Conservation (phyloP, 2,888 invertebrate species). For the Syrista parreyssii region DNA sequence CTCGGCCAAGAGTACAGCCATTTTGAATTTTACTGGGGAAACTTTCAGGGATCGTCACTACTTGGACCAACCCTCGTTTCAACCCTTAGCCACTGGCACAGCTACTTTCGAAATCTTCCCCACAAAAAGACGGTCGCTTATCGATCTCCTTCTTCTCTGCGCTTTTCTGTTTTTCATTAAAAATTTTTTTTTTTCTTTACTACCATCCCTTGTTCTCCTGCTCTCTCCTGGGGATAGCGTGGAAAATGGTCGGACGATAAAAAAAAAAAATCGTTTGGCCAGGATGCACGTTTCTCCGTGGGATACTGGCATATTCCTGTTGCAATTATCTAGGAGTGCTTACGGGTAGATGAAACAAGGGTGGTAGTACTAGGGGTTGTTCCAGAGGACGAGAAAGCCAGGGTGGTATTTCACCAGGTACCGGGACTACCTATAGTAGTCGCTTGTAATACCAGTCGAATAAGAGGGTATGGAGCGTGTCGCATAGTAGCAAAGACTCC, state of each 20-base stretch:
- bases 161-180: background rate
- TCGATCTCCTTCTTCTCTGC: background rate
- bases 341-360: conserved; percentile 33
- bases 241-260: background rate
- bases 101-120: background rate
- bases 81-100: background rate
- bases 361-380: background rate
- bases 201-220: background rate
- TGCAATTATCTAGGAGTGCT: conserved; percentile 41
- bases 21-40: background rate
- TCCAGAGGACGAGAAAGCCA: conserved; percentile 20
- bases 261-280: background rate
- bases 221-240: background rate
- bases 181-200: background rate
- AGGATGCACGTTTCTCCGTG: background rate
- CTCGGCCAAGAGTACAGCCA: background rate
- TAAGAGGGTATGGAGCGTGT: background rate
- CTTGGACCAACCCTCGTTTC: background rate
- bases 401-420: conserved; percentile 6
- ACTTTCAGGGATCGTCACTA: background rate
- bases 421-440: conserved; percentile 6
- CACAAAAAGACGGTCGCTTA: background rate
- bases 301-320: conserved; percentile 28
- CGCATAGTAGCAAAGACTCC: conserved; percentile 6
- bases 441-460: background rate